Evolutionary conservation across 2,888 invertebrate species (phyloP), one percentile per base, ranked within the genome.

Genomic region (Rhingia rostrata): DNA sequence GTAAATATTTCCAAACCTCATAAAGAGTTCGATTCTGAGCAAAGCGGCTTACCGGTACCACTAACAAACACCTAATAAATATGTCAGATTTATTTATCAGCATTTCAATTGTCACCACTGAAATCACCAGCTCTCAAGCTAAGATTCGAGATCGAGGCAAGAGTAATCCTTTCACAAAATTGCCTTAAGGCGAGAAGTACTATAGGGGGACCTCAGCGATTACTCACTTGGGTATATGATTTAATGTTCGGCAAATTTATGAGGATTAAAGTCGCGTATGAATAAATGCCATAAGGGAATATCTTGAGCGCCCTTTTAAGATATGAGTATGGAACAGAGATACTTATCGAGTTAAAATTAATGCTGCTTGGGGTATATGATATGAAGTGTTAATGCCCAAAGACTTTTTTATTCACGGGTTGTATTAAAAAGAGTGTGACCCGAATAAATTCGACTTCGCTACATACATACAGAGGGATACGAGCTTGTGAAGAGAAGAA

Each of bases 1-100:
- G 64, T 78, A 60, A 66, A 66, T 54, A 66, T 51, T 58, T 39
- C 3, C 43, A 56, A 80, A 74, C 61, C 63, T 22, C 75, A 75
- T 66, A 66, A 64, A 66, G 60, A 70, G 66, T 77, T 78, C 78
- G 78, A 56, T 60, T 66, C 33, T 51, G 49, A 39, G 45, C 43
- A 58, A 69, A 79, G 32, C 69, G 5, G 14, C 47, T 70, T 74
- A 60, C 56, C 12, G 41, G 58, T 45, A 45, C 45, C 69, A 35
- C 72, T 41, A 73, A 67, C 56, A 69, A 73, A 75, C 37, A 69
- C 74, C 67, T 51, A 74, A 84, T 84, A 84, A 84, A 84, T 80
- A 84, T 80, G 70, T 84, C 80, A 61, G 60, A 43, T 84, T 70
- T 66, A 75, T 80, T 73, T 70, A 75, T 60, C 69, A 84, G 79